These are phyloP conservation scores for Augochlora pura DNA, from an alignment of 1,140 invertebrate genomes.

Conservation along the genomic window DNA sequence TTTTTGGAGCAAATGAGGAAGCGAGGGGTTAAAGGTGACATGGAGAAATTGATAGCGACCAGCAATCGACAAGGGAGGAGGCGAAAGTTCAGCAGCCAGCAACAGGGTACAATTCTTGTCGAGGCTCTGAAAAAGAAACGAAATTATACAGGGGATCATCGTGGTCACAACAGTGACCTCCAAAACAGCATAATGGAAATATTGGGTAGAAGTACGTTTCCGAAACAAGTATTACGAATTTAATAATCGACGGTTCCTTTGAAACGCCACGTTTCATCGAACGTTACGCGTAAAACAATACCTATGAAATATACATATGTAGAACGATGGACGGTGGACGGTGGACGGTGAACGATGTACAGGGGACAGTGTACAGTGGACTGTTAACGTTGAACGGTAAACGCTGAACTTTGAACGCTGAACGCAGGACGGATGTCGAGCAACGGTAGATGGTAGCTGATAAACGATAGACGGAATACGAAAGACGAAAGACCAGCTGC, in stretches of 20 bases:
- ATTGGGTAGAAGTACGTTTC: slow-evolving; percentile 88
- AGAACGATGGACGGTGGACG: background rate
- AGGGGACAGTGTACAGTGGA: background rate
- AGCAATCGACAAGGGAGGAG: slow-evolving; percentile 73
- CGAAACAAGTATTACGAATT: background rate
- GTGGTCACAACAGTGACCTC: slow-evolving; percentile 78
- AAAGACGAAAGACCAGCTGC: background rate
- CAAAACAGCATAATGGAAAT: slow-evolving; percentile 90
- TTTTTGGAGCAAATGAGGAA: slow-evolving; percentile 69
- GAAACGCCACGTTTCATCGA: background rate
- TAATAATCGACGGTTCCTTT: background rate
- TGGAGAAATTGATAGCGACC: slow-evolving; percentile 58
- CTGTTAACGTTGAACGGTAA: background rate
- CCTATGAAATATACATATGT: too few relatives aligned
- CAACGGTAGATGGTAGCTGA: background rate
- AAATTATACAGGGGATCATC: slow-evolving; percentile 75
- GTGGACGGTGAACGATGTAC: background rate
- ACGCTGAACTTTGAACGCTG: background rate
- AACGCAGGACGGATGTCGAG: background rate
- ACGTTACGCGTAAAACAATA: too few relatives aligned
- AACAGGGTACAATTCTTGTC: slow-evolving; percentile 87
- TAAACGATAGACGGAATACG: background rate
- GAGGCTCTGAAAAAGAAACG: slow-evolving; percentile 86
- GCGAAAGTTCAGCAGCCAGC: slow-evolving; percentile 84
- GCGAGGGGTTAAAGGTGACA: slow-evolving; percentile 57